Evolutionary conservation across 2,113 vertebrate genomes (phyloP), one percentile per base, ranked within the genome.

Genomic region (Tapirus terrestris): DNA sequence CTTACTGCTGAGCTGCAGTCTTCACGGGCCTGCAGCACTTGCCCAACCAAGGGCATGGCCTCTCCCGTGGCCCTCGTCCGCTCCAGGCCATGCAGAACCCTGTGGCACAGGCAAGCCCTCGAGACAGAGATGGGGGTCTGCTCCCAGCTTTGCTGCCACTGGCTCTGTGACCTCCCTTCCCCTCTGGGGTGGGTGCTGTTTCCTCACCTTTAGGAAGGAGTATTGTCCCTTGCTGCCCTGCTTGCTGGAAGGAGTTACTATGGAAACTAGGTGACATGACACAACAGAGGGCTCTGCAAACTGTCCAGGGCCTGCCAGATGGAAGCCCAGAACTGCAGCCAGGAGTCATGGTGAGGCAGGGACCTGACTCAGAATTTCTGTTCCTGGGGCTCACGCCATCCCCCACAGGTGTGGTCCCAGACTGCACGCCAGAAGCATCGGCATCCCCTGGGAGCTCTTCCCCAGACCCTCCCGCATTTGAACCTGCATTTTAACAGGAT

Each of bases 361-460:
- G 65, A 13, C 48, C 60, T 29, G 27, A 45, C 77, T 5, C 27
- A 36, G 58, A 60, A 33, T 27, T 14, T 8, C 61, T 27, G 1
- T 31, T 43, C 65, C 31, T 89, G n/a, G 53, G 76, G 61, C 65
- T 29, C 6, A 60, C 45, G 65, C 8, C 31, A 5, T 17, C 36
- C 39, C 33, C 16, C 39, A 83, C 0, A 56, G 33, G 12, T 13
- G 2, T 45, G 79, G 5, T 76, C 2, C 2, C 3, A 48, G 75
- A 0, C 81, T 20, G 21, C 0, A 2, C 51, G 1, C n/a, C 20
- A 31, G 61, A 56, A 17, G 33, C 45, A 0, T 23, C 14, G 2
- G 31, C 9, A 29, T 6, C 68, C 31, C 13, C 67, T 13, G 25
- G 53, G 67, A 53, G 60, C 60, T 10, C 51, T 36, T 56, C 20